Evolutionary conservation across 2,888 invertebrate genomes (phyloP), one percentile per base, ranked within the genome.

Genomic region (Pseudolycoriella hygida): DNA sequence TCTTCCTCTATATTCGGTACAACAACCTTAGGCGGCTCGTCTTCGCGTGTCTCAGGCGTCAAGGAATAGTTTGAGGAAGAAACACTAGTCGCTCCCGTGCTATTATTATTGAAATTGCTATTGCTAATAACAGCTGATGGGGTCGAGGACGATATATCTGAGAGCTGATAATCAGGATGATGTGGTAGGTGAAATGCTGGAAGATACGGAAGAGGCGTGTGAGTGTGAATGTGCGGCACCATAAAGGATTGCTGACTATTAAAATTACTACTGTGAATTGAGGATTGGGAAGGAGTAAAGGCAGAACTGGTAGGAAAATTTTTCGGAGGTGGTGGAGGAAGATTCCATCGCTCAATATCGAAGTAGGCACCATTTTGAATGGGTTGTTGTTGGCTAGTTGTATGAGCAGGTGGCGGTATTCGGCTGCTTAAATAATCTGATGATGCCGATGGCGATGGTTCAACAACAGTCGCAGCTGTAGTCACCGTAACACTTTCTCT

Each of bases 1-100:
- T 87, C 87, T 68, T 87, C 85, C 66, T 86, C 86, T 62, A 87
- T 85, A 68, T 86, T 84, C 55, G 86, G 86, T 58, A 86, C 85
- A 57, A 86, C 82, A 56, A 86, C 85, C 72, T 85, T 85, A 53
- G 81, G 80, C 66, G 78, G 77, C 57, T 76, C 74, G 62, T 79
- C 80, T 53, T 74, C 75, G 64, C 73, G 54, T 42, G 60, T 54
- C 48, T 49, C 50, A 47, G 14, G 48, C 42, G 15, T 50, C 48
- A 32, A 39, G 14, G 32, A 42, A 20, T 47, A 48, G 25, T 50
- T 49, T 61, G 69, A 69, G 56, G 70, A 66, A 67, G 70, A 64
- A 67, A 69, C 64, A 68, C 68, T 66, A 69, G 71, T 67, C 68
- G 71, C 67, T 58, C 69, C 68, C 58, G 74, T 72, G 68, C 42